Conservation (phyloP, 1,140 invertebrate genomes). For the Ooceraea biroi region DNA sequence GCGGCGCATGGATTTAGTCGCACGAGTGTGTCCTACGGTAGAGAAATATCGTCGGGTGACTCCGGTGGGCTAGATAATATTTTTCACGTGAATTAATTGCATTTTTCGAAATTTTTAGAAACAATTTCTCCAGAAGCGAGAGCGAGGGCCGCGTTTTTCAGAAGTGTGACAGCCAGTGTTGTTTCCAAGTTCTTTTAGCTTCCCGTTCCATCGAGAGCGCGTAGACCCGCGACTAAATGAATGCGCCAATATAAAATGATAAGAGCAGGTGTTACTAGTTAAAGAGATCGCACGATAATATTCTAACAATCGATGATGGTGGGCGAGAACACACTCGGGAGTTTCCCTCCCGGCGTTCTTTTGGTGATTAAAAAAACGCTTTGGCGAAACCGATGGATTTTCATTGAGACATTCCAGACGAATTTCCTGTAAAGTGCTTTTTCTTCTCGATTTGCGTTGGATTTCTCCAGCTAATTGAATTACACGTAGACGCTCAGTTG, state of each 20-base stretch:
- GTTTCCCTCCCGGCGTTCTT: slow-evolving; percentile 56
- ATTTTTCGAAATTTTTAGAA: background rate
- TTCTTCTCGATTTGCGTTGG: slow-evolving; percentile 51
- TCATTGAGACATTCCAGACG: slow-evolving; percentile 74
- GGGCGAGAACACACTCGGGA: slow-evolving; percentile 49
- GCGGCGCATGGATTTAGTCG: slow-evolving; percentile 32
- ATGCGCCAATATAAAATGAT: slow-evolving; percentile 34
- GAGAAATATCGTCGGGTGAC: background rate
- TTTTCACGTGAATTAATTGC: background rate
- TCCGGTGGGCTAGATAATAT: background rate
- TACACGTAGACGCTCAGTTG: slow-evolving; percentile 16
- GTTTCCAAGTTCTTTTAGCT: background rate
- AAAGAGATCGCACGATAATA: slow-evolving; percentile 61
- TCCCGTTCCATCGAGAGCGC: background rate
- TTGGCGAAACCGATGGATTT: slow-evolving; percentile 55
- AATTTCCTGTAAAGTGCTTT: slow-evolving; percentile 52
- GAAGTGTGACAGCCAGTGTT: background rate
- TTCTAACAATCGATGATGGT: slow-evolving; percentile 52
- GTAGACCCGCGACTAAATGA: slow-evolving; percentile 18
- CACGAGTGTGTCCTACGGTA: background rate
- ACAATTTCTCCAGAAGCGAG: background rate
- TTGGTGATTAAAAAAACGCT: slow-evolving; percentile 55
- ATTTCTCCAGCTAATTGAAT: background rate
- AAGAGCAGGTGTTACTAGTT: slow-evolving; percentile 43
- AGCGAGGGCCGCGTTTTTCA: background rate